A percentile compares a stretch with the other conserved stretches of the same genome.
Evolutionary conservation across 1,140 invertebrate genomes (phyloP).

Genomic region (Sogatella furcifera): DNA sequence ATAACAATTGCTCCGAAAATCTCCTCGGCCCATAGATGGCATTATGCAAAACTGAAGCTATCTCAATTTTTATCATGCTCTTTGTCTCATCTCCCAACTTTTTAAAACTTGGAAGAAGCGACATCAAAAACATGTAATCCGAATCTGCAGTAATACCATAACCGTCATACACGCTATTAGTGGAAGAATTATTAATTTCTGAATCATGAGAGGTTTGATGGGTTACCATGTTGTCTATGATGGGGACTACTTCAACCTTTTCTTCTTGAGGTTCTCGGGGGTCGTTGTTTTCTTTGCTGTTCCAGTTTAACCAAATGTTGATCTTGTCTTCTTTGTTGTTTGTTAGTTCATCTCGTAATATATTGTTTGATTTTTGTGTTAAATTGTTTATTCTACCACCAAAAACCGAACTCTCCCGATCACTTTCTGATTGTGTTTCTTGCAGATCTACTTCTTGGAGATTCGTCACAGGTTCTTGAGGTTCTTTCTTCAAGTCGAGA

Average conservation of each 20-base stretch:
- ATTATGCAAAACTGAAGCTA: not conserved
- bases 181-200: too few species aligned
- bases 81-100: not conserved
- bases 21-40: not conserved
- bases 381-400: too few species aligned
- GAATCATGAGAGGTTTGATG: not conserved
- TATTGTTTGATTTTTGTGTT: not conserved
- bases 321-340: not conserved
- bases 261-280: not conserved
- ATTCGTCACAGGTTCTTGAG: not conserved
- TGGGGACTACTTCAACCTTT: not conserved
- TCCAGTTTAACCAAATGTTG: not conserved
- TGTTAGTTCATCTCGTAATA: not conserved
- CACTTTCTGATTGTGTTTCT: not conserved
- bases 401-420: not conserved
- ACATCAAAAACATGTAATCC: conserved; percentile 1
- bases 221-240: not conserved
- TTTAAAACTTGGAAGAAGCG: not conserved
- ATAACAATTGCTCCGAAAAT: too few species aligned
- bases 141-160: not conserved
- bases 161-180: not conserved
- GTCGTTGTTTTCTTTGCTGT: not conserved
- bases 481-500: not conserved
- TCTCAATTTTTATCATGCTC: not conserved
- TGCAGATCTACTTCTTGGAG: not conserved